A percentile compares a stretch with the other conserved stretches of the same genome.
These are phyloP conservation scores for pig (Sus scrofa) DNA, from an alignment of 2,113 vertebrate species.

Conservation along the genomic window T2T-Sscrofa CM000828.6:44959501-44960000, in stretches of 20 bases:
- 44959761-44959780: neutral
- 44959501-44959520: neutral
- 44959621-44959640: slow-evolving; percentile 97
- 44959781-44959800: accelerated
- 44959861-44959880: neutral
- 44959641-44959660: slow-evolving; percentile 96
- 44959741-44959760: slow-evolving; percentile 94
- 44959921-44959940: neutral
- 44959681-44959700: slow-evolving; percentile 96
- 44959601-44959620: slow-evolving; percentile 80
- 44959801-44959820: neutral
- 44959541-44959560: accelerated
- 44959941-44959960: neutral
- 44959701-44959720: slow-evolving; percentile 96
- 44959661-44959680: slow-evolving; percentile 96
- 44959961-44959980: neutral
- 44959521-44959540: neutral
- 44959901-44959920: neutral
- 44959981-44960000: neutral
- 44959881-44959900: neutral
- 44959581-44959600: neutral
- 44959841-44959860: neutral
- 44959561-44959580: neutral
- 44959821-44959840: neutral
- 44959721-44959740: slow-evolving; percentile 92